phyloP scores from a whole-genome alignment of 2,888 invertebrate genomes.

The Dryomyza anilis region DNA sequence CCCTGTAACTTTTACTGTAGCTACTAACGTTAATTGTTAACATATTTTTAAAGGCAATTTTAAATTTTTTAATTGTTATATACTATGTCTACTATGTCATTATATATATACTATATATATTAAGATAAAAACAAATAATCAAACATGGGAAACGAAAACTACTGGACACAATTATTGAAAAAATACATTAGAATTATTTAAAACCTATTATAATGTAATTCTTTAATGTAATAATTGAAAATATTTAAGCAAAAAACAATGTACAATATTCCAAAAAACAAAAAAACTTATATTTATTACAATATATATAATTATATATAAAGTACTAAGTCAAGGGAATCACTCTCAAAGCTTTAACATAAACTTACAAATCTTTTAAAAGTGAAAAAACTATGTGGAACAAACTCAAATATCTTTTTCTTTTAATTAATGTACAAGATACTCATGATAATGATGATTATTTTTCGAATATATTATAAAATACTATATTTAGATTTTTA shows the following conservation, averaged over 20 bases:
- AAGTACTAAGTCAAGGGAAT: background rate
- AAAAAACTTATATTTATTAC: background rate
- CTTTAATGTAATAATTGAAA: background rate
- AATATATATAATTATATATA: background rate
- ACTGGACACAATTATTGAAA: conserved; percentile 13
- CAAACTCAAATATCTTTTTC: conserved; percentile 19
- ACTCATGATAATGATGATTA: conserved; percentile 9
- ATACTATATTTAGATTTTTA: background rate
- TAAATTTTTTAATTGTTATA: too few species aligned
- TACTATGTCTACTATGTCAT: background rate
- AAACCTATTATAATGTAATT: background rate
- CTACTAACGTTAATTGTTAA: too few species aligned
- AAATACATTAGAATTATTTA: background rate
- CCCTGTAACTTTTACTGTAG: background rate
- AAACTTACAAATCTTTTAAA: conserved; percentile 1
- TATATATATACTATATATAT: background rate
- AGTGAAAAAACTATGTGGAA: conserved; percentile 14
- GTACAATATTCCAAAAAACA: background rate
- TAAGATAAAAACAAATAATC: background rate
- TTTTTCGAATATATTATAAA: conserved; percentile 18
- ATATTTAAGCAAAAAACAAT: background rate
- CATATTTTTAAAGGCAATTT: too few species aligned
- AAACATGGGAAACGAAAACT: conserved; percentile 17
- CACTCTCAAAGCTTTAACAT: conserved; percentile 18
- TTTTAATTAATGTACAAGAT: conserved; percentile 21